These are phyloP conservation scores for Hemicentrotus pulcherrimus DNA, from an alignment of 35 echinoderm and acorn worm genomes.

Conservation along the genomic window DNA sequence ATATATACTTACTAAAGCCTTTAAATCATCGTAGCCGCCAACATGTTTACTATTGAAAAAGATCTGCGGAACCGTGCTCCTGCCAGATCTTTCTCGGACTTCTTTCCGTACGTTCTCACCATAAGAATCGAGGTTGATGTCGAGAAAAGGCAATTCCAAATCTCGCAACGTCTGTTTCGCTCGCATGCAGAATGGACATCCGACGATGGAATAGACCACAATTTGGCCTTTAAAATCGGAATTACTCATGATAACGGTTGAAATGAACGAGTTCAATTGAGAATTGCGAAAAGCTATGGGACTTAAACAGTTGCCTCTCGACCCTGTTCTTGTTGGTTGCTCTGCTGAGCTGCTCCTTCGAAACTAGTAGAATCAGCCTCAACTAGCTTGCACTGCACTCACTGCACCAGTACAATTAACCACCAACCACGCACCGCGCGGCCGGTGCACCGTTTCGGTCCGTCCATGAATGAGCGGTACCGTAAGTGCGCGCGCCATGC, in stretches of 20 bases:
- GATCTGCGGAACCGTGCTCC: constrained; percentile 89
- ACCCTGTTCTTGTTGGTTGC: no score
- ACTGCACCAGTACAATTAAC: no score
- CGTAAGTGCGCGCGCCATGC: no score
- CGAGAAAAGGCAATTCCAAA: constrained; percentile 64
- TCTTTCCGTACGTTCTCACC: constrained; percentile 66
- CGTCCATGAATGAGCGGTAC: no score
- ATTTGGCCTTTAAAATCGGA: constrained; percentile 73
- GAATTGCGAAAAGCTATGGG: no score
- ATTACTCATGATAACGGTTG: constrained; percentile 20
- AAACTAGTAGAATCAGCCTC: no score
- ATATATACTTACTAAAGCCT: constrained; percentile 79
- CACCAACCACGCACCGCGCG: no score
- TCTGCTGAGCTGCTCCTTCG: no score
- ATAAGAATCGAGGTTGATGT: constrained; percentile 84
- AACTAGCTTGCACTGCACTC: no score
- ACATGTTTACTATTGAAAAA: constrained; percentile 86
- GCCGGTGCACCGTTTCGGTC: no score
- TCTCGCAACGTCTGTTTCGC: constrained; percentile 74
- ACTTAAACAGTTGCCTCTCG: no score
- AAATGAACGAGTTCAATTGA: no score
- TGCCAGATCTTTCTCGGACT: constrained; percentile 66
- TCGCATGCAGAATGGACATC: constrained; percentile 87
- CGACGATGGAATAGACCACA: constrained; percentile 88
- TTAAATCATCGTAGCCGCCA: constrained; percentile 89